These are phyloP conservation scores for Epinotia nisella DNA, from an alignment of 2,888 invertebrate genomes.

Conservation along the genomic window DNA sequence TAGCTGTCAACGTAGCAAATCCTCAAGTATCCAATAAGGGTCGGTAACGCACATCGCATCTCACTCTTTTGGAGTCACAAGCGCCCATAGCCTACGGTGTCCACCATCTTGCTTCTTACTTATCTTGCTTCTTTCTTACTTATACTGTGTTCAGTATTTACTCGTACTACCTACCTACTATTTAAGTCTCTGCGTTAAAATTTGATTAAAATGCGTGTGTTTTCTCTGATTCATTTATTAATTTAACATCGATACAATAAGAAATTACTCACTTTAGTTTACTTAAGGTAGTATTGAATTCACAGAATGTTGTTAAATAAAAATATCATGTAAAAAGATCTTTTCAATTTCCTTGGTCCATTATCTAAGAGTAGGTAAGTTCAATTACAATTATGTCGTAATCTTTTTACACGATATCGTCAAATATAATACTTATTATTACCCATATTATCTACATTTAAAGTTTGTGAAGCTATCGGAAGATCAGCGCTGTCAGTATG, in stretches of 20 bases:
- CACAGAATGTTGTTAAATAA: slow-evolving; percentile 3
- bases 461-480: too few relatives aligned
- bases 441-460: slow-evolving; percentile 2
- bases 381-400: neutral
- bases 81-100: too few relatives aligned
- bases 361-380: neutral
- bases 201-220: neutral
- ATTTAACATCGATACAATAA: slow-evolving; percentile 31
- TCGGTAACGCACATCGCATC: too few relatives aligned
- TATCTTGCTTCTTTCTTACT: too few relatives aligned
- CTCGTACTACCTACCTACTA: too few relatives aligned
- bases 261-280: slow-evolving; percentile 19
- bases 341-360: neutral
- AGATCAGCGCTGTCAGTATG: too few relatives aligned
- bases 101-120: too few relatives aligned
- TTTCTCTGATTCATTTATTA: slow-evolving; percentile 36
- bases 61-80: too few relatives aligned
- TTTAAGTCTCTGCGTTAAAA: neutral
- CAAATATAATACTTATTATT: slow-evolving; percentile 1
- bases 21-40: too few relatives aligned
- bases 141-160: too few relatives aligned
- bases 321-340: slow-evolving; percentile 3
- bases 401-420: slow-evolving; percentile 1
- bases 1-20: too few relatives aligned
- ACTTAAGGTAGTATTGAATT: slow-evolving; percentile 7